A percentile compares a stretch with the other conserved stretches of the same genome.
phyloP scores from a whole-genome alignment of 92 coral and sea anemone genomes.

The Pocillopora meandrina region DNA sequence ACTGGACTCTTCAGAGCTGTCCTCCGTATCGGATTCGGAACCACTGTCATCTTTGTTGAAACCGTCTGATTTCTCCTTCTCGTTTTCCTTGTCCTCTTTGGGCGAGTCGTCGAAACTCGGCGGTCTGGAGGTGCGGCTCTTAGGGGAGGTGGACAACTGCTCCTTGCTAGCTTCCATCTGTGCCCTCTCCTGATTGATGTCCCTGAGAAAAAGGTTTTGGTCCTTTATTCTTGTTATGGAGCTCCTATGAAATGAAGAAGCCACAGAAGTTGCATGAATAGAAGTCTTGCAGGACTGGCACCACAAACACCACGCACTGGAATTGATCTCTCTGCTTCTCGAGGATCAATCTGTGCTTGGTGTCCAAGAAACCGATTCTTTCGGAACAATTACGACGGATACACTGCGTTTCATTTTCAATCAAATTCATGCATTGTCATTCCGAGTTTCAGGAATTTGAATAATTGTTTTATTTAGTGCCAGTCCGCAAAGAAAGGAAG shows the following conservation, averaged over 20 bases:
- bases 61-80: conserved; percentile 71
- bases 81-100: conserved; percentile 84
- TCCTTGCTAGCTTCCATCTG: conserved; percentile 74
- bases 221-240: conserved; percentile 99
- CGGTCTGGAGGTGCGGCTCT: conserved; percentile 49
- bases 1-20: conserved; percentile 63
- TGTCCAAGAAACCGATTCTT: neutral
- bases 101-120: conserved; percentile 80
- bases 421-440: neutral
- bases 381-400: neutral
- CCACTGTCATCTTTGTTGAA: conserved; percentile 79
- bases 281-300: conserved; percentile 55
- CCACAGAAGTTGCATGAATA: conserved; percentile 39
- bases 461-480: conserved; percentile 19
- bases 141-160: conserved; percentile 54
- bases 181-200: conserved; percentile 88
- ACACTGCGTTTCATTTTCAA: neutral
- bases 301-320: conserved; percentile 23
- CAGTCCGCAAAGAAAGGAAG: conserved; percentile 47
- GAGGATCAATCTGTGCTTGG: conserved; percentile 21
- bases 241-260: conserved; percentile 75
- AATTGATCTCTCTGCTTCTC: conserved; percentile 5
- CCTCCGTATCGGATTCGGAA: conserved; percentile 70
- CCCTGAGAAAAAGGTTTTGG: conserved; percentile 86
- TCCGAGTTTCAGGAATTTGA: conserved; percentile 12